Conservation (phyloP, 2,888 invertebrate genomes). For the Arctia plantaginis region DNA sequence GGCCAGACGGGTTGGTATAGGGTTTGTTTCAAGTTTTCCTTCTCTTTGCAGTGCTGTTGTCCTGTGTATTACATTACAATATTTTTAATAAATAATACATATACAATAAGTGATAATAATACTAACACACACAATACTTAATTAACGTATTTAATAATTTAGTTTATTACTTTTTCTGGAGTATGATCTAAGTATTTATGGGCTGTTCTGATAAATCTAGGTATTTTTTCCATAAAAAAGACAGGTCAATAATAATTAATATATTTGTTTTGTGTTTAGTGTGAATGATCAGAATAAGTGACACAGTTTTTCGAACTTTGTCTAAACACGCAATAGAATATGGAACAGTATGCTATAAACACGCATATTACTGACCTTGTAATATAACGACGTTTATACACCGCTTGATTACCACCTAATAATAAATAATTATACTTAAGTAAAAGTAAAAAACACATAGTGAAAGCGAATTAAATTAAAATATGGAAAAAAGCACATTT, state of each 20-base stretch:
- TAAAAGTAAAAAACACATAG: too few species aligned
- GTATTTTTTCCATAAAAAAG: not conserved
- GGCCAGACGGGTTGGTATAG: too few species aligned
- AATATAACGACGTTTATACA: not conserved
- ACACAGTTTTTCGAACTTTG: not conserved
- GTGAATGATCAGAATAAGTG: not conserved
- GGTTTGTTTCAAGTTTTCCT: too few species aligned
- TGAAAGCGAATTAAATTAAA: too few species aligned
- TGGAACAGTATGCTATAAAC: not conserved
- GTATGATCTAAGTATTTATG: not conserved
- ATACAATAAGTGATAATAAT: too few species aligned
- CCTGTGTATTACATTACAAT: too few species aligned
- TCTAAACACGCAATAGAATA: slow-evolving; percentile 2
- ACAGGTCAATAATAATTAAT: not conserved
- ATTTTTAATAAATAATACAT: too few species aligned
- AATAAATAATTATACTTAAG: too few species aligned
- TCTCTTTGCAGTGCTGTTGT: too few species aligned
- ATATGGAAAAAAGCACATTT: too few species aligned
- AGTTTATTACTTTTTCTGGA: not conserved
- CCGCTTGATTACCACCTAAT: too few species aligned
- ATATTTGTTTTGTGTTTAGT: not conserved
- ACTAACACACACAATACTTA: too few species aligned
- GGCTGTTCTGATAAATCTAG: not conserved
- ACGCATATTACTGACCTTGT: not conserved
- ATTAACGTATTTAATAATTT: not conserved